Conservation (phyloP, 2,797 vertebrate genomes). For the Sebastes dallii region DNA sequence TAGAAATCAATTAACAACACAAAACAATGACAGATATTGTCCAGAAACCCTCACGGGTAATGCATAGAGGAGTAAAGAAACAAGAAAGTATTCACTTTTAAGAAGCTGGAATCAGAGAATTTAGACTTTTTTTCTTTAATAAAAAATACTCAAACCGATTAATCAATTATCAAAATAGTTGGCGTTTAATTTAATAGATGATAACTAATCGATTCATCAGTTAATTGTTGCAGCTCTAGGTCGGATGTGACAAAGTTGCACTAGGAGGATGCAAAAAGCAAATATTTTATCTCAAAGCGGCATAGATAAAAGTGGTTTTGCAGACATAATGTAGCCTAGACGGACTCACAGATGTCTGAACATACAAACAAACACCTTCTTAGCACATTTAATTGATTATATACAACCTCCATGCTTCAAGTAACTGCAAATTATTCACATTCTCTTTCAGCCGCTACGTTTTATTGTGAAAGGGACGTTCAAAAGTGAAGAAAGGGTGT, state of each 20-base stretch:
- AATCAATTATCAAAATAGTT: too few relatives aligned
- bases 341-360: neutral
- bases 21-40: too few relatives aligned
- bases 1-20: too few relatives aligned
- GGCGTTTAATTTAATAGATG: too few relatives aligned
- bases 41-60: too few relatives aligned
- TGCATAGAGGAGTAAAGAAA: too few relatives aligned
- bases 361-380: neutral
- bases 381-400: conserved; percentile 11
- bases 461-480: neutral
- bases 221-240: too few relatives aligned
- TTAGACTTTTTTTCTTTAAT: too few relatives aligned
- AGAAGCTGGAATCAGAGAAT: too few relatives aligned
- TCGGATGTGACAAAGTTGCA: neutral
- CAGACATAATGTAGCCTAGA: neutral
- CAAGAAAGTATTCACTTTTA: too few relatives aligned
- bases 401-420: neutral
- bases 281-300: neutral
- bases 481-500: neutral
- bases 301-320: neutral
- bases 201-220: too few relatives aligned
- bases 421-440: conserved; percentile 16
- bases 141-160: too few relatives aligned
- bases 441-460: neutral
- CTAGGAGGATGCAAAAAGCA: neutral